These are phyloP conservation scores for Leptocoma aspasia DNA, from an alignment of 2,113 vertebrate species.

Conservation along the genomic window DNA sequence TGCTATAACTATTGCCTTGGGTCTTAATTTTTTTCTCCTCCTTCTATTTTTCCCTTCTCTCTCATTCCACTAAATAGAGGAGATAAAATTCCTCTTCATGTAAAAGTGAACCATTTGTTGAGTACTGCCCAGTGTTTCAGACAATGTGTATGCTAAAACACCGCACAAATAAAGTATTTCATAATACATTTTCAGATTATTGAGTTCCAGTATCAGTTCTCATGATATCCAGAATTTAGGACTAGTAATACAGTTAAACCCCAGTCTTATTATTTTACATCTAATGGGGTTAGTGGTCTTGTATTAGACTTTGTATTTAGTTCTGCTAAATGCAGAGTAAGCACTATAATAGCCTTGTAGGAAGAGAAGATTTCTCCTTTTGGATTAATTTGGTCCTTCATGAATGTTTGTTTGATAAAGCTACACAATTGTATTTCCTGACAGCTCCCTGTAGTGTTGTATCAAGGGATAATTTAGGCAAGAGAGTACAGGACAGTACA, in stretches of 20 bases:
- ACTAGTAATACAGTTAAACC: not conserved
- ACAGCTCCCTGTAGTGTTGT: not conserved
- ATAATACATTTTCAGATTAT: not conserved
- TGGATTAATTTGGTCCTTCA: not conserved
- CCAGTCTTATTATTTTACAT: not conserved
- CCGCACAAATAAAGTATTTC: not conserved
- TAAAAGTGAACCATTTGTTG: not conserved
- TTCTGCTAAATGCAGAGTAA: not conserved
- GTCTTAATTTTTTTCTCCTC: not conserved
- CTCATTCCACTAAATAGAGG: not conserved
- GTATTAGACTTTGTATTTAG: not conserved
- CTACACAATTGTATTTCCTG: not conserved
- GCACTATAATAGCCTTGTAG: not conserved
- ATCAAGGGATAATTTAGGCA: not conserved
- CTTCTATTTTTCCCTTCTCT: not conserved
- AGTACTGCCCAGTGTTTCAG: not conserved
- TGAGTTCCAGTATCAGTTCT: not conserved
- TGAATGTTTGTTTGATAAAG: not conserved
- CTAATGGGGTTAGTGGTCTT: not conserved
- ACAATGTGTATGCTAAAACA: not conserved
- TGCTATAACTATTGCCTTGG: not conserved
- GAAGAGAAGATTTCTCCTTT: not conserved
- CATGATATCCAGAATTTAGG: not conserved
- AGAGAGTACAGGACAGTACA: not conserved
- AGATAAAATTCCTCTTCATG: not conserved